These are phyloP conservation scores for Danio albolineatus DNA, from an alignment of 2,797 vertebrate genomes.

Conservation along the genomic window DNA sequence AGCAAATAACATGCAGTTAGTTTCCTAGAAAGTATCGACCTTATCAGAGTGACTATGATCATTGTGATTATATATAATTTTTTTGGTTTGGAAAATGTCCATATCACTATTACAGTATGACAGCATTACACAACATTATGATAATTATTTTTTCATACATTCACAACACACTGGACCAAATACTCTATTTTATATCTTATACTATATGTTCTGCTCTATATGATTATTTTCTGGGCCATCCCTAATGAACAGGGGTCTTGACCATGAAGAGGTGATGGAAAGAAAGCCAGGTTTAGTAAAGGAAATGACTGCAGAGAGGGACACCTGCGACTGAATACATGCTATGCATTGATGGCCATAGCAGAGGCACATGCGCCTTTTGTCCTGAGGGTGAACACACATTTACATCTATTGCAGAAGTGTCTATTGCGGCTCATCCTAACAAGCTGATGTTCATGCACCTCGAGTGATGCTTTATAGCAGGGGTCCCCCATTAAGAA, in stretches of 20 bases:
- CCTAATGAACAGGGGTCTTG: neutral
- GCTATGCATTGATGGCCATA: constrained; percentile 25
- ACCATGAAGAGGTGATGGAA: neutral
- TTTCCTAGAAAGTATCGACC: constrained; percentile 30
- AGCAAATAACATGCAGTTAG: constrained; percentile 81
- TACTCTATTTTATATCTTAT: neutral
- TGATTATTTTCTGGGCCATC: neutral
- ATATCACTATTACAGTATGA: neutral
- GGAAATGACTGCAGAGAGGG: neutral
- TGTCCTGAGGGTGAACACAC: neutral
- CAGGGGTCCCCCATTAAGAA: neutral
- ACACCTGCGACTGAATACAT: constrained; percentile 2
- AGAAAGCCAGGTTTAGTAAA: constrained; percentile 3
- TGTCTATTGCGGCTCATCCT: no score
- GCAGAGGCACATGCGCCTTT: neutral
- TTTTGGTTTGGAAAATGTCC: neutral
- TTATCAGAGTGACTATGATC: neutral
- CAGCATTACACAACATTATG: constrained; percentile 6
- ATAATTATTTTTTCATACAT: neutral
- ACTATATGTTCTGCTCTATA: neutral
- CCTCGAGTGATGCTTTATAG: neutral
- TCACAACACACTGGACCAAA: constrained; percentile 7
- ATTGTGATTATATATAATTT: no score
- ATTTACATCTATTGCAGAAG: neutral
- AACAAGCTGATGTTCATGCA: neutral